A percentile compares a stretch with the other conserved stretches of the same genome.
Conservation (phyloP, 2,113 vertebrate species). For the Clarias macrocephalus region DNA sequence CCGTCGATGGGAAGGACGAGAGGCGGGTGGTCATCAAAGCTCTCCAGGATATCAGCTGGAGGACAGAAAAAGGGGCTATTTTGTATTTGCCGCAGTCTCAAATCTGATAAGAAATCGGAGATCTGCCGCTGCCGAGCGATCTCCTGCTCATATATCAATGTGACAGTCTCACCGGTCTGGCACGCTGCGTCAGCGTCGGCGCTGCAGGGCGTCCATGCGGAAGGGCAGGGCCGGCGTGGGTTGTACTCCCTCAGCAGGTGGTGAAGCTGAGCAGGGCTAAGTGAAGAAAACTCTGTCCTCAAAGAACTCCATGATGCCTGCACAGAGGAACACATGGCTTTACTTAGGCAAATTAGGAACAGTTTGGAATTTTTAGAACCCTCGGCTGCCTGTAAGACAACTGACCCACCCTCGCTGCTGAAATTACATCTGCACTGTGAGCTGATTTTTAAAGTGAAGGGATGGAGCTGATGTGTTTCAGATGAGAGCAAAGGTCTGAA, state of each 20-base stretch:
- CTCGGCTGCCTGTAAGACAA: background rate
- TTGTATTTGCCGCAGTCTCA: background rate
- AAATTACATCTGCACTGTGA: background rate
- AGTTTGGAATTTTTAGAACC: background rate
- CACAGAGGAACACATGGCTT: conserved; percentile 13
- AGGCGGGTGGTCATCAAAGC: conserved; percentile 76
- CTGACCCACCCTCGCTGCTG: background rate
- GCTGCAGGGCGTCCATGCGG: conserved; percentile 66
- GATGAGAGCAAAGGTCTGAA: background rate
- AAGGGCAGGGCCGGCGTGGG: conserved; percentile 59
- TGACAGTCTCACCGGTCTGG: conserved; percentile 61
- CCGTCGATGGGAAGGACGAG: conserved; percentile 69
- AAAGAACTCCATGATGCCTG: conserved; percentile 72
- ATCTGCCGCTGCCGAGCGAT: background rate
- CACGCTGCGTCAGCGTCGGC: conserved; percentile 61
- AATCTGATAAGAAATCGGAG: background rate
- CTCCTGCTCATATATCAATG: background rate
- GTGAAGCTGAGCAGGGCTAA: conserved; percentile 74
- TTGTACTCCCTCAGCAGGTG: conserved; percentile 75
- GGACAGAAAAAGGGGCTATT: background rate
- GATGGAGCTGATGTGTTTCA: background rate
- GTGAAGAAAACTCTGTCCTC: conserved; percentile 63
- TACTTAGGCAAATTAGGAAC: conserved; percentile 8
- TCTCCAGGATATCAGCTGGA: conserved; percentile 72
- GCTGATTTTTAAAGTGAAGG: background rate